Evolutionary conservation across 2,113 vertebrate species (phyloP).

Genomic region (Microcebus murinus): DNA sequence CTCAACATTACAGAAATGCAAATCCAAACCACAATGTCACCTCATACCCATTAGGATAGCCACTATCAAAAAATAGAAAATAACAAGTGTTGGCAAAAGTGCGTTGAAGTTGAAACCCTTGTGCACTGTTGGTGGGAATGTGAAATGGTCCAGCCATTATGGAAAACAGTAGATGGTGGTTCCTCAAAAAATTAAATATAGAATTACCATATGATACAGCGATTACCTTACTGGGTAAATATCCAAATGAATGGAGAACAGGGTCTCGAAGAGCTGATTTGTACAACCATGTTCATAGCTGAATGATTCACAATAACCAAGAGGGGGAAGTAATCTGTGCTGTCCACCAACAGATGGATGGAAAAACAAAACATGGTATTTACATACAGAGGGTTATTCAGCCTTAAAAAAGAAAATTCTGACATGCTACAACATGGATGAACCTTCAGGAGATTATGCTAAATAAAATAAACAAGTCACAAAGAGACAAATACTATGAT

Average conservation of each 20-base stretch:
- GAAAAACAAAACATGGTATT: neutral
- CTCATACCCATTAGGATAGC: neutral
- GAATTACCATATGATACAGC: neutral
- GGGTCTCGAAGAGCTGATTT: neutral
- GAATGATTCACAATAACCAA: neutral
- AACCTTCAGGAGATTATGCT: neutral
- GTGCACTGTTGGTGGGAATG: neutral
- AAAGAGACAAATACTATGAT: neutral
- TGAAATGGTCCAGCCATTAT: neutral
- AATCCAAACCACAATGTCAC: neutral
- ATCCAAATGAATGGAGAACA: neutral
- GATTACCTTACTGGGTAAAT: too few relatives aligned
- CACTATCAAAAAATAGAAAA: neutral
- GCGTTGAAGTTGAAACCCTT: neutral
- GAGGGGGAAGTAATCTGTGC: neutral
- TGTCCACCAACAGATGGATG: too few relatives aligned
- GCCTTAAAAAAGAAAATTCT: neutral
- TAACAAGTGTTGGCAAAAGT: neutral
- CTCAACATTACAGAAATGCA: neutral
- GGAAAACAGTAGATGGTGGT: accelerated
- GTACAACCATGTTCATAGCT: neutral
- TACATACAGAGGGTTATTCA: neutral
- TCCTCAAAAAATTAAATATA: neutral
- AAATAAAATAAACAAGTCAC: neutral
- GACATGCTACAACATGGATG: neutral